phyloP scores from a whole-genome alignment of 2,113 vertebrate species.

The Nesoenas mayeri region DNA sequence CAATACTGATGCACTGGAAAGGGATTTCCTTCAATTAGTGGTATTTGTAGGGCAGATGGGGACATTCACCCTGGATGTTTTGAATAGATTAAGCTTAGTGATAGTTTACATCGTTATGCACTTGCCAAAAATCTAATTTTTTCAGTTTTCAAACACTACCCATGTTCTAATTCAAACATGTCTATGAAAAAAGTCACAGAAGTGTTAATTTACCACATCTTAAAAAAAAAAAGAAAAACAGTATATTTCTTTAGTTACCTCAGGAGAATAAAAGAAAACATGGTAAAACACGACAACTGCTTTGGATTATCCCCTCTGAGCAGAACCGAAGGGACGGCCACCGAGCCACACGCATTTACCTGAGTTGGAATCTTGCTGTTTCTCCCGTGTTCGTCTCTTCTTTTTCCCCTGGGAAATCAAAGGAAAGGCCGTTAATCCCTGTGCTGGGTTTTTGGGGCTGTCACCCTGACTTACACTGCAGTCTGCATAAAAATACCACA shows the following conservation, averaged over 20 bases:
- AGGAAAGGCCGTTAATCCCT: neutral
- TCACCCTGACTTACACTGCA: rapidly evolving
- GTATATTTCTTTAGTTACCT: neutral
- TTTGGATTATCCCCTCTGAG: neutral
- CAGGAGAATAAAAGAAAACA: neutral
- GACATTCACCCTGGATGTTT: neutral
- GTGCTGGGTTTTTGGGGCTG: neutral
- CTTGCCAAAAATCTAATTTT: neutral
- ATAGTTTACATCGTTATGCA: too few relatives aligned
- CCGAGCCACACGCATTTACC: slow-evolving; percentile 73
- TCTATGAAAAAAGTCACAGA: neutral
- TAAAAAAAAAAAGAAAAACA: neutral
- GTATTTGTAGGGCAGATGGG: neutral
- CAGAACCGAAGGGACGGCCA: neutral
- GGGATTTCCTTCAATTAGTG: neutral
- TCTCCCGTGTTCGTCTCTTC: slow-evolving; percentile 96
- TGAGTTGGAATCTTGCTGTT: slow-evolving; percentile 93
- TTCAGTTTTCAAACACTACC: neutral
- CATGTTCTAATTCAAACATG: rapidly evolving
- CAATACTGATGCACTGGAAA: neutral
- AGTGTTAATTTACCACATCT: neutral
- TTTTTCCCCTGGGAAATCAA: slow-evolving; percentile 88
- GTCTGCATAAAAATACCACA: neutral
- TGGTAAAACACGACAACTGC: neutral
- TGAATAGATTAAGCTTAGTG: neutral